Base-by-base conservation (phyloP, 2,888 invertebrate species). In the Strigamia transsilvanica region DNA sequence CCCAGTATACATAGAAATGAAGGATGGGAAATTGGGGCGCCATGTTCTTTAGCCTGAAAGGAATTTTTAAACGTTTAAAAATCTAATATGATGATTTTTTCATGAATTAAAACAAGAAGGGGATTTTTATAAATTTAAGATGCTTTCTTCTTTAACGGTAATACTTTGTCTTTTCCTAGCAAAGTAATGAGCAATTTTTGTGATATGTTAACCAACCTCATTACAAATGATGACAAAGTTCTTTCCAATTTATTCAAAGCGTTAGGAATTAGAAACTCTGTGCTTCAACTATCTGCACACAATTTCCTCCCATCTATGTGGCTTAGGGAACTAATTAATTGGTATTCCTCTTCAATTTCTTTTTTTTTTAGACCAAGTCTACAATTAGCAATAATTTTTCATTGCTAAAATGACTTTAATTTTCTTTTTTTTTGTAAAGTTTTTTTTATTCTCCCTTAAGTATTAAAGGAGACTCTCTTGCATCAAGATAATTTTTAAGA, bases 301-400 rank as follows among this genome's bases (percentile, higher is more conserved):
- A 73, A 73, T 73, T 73, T 73, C 27, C 73, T 73, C 32, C 32
- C 73, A 73, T 32, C 73, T 32, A 73, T 73, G 73, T 73, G 32
- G 73, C 73, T 73, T 32, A 73, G 73, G 23, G 73, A 73, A 73
- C 73, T 73, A 73, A 73, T 73, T 73, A 73, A 73, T 73, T 73
- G 73, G 73, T 32, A 73, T 73, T 32, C 32, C 32, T 15, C 27
- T 73, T 73, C 73, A 73, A 73, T 27, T 73, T 73, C 73, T 27
- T 73, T 73, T 73, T 73, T 73, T 73, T 73, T 2, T n/a, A 73
- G 13, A n/a, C 73, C 73, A 18, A n/a, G 73, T 73, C 61, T 73
- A 73, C 73, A 73, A 73, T 73, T 73, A 32, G 73, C 73, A 73
- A 73, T 73, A 73, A 73, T 73, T 73, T 73, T 73, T 73, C 73